A percentile compares a stretch with the other conserved stretches of the same genome.
Evolutionary conservation across 30 jellyfish, hydroid and myxozoan species (phyloP).

Genomic region (Hydractinia symbiolongicarpus): DNA sequence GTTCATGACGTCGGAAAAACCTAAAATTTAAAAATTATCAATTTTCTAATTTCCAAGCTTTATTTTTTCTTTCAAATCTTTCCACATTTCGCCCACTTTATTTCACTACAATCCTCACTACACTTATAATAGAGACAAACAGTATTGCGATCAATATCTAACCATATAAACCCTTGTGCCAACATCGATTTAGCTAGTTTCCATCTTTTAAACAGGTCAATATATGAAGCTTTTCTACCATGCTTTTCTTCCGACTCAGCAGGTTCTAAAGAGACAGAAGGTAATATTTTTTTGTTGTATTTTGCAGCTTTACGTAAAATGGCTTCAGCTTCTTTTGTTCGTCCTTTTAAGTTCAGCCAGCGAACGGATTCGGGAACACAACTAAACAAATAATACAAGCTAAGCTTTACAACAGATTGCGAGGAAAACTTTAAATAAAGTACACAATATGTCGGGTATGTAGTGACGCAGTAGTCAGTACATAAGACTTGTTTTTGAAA

Average conservation of each 20-base stretch:
- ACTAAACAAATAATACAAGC: not conserved
- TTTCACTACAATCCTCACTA: no score
- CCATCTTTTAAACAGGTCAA: slow-evolving; percentile 20
- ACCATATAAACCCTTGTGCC: slow-evolving; percentile 26
- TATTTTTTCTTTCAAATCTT: no score
- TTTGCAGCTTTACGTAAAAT: slow-evolving; percentile 37
- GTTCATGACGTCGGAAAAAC: no score
- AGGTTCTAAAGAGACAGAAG: not conserved
- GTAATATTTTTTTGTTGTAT: slow-evolving; percentile 20
- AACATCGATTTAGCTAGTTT: not conserved
- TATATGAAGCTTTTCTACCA: slow-evolving; percentile 15
- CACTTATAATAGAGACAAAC: no score
- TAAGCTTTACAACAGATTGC: no score
- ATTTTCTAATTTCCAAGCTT: no score
- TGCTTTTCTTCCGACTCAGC: not conserved
- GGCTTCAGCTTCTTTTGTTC: slow-evolving; percentile 28
- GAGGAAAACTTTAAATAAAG: no score
- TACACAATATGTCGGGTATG: no score
- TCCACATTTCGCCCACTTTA: no score
- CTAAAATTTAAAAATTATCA: no score
- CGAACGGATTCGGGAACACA: slow-evolving; percentile 65
- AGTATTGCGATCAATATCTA: not conserved
- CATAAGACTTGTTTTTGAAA: no score
- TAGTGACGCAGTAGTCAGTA: no score
- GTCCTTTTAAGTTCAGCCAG: slow-evolving; percentile 59